Percentiles rank a stretch among this genome's conserved stretches.
Conservation (phyloP, 2,888 invertebrate genomes). For the Danaus chrysippus region DNA sequence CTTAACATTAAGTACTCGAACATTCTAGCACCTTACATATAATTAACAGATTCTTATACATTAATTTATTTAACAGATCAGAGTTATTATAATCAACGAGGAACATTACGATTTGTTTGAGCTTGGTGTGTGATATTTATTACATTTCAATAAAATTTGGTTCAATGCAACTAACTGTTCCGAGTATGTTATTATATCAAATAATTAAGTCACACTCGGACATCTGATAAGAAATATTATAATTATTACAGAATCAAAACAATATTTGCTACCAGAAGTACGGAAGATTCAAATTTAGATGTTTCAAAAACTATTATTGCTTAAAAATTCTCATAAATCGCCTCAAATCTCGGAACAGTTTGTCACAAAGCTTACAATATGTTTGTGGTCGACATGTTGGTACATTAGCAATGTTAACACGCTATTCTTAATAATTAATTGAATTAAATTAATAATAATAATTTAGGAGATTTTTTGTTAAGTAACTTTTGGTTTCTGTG, state of each 20-base stretch:
- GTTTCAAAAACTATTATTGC: too few relatives aligned
- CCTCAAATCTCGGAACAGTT: not conserved
- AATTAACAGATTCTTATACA: too few relatives aligned
- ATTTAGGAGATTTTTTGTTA: slow-evolving; percentile 12
- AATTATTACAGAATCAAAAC: too few relatives aligned
- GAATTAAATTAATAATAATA: slow-evolving; percentile 12
- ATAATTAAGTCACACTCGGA: not conserved
- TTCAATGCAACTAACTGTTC: not conserved
- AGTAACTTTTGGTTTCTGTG: not conserved
- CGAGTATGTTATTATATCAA: not conserved
- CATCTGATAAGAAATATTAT: too few relatives aligned
- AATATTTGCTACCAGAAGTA: not conserved
- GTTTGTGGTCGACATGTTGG: slow-evolving; percentile 41
- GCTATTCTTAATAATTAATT: slow-evolving; percentile 26
- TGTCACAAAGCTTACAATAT: slow-evolving; percentile 33
- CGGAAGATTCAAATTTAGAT: not conserved
- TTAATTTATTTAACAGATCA: too few relatives aligned
- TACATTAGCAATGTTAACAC: slow-evolving; percentile 25
- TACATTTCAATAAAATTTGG: not conserved
- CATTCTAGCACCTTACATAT: slow-evolving; percentile 45
- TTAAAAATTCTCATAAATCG: not conserved
- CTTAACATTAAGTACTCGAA: slow-evolving; percentile 52
- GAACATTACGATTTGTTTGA: slow-evolving; percentile 1
- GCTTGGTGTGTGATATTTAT: not conserved
- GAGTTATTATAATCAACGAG: not conserved